Percentiles rank a stretch among this genome's conserved stretches.
These are phyloP conservation scores for Muntiacus muntjak DNA, from an alignment of 2,113 vertebrate species.

Conservation along the genomic window DNA sequence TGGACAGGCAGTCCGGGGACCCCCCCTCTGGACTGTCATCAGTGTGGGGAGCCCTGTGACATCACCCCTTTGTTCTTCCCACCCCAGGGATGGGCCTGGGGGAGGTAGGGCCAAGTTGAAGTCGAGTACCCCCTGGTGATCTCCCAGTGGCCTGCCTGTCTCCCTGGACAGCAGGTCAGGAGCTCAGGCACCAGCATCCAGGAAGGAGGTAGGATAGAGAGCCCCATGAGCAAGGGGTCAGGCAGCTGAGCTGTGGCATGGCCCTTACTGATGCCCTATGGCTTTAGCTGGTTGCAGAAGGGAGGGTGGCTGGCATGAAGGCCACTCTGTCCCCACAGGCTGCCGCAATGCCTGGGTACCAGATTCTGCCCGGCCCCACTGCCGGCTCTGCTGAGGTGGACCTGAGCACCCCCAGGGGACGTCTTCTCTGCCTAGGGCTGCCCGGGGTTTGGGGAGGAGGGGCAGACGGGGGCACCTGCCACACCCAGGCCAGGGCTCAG, in stretches of 20 bases:
- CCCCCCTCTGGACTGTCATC: neutral
- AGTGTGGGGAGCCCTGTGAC: neutral
- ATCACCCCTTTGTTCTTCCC: accelerated
- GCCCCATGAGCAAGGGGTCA: accelerated
- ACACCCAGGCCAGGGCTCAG: neutral
- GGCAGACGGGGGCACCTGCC: neutral
- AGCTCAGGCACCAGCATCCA: accelerated
- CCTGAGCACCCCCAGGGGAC: accelerated
- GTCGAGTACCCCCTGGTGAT: accelerated
- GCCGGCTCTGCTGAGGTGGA: accelerated
- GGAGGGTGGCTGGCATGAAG: accelerated
- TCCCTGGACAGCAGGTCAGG: neutral
- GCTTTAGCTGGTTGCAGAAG: neutral
- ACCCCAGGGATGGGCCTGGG: too few species aligned
- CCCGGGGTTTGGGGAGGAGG: neutral
- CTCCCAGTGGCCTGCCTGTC: neutral
- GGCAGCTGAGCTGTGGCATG: accelerated
- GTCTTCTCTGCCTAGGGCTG: accelerated
- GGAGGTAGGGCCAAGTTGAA: accelerated
- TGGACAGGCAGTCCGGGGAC: too few species aligned
- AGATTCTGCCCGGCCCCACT: neutral
- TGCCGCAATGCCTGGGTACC: neutral
- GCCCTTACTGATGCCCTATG: neutral
- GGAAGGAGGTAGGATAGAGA: neutral
- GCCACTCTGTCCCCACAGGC: neutral